Conservation (phyloP, 2,797 vertebrate species). For the Gymnoscopelus braueri region DNA sequence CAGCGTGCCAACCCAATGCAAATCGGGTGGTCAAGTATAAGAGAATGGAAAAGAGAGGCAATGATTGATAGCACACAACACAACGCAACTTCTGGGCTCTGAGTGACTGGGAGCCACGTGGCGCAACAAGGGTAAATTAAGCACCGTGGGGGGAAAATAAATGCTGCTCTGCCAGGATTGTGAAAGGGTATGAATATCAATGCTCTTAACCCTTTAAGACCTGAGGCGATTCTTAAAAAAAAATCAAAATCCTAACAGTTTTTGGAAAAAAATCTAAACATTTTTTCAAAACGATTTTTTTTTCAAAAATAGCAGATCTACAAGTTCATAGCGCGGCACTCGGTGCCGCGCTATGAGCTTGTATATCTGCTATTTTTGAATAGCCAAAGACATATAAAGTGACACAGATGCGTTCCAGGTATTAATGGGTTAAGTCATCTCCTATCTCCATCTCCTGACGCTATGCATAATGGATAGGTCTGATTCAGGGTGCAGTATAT, state of each 20-base stretch:
- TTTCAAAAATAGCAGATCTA: too few species aligned
- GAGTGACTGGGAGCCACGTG: conserved; percentile 2
- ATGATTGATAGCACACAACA: conserved; percentile 48
- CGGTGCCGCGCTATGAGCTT: too few species aligned
- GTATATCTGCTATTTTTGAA: too few species aligned
- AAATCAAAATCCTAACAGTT: too few species aligned
- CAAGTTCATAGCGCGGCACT: too few species aligned
- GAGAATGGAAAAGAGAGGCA: conserved; percentile 38
- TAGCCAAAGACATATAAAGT: too few species aligned
- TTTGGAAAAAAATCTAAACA: too few species aligned
- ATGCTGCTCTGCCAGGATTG: conserved; percentile 1
- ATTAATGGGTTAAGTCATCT: too few species aligned
- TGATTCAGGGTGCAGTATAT: conserved; percentile 16
- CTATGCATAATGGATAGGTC: conserved; percentile 26
- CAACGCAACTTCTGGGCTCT: not conserved
- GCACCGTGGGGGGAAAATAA: not conserved
- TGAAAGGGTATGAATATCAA: conserved; percentile 18
- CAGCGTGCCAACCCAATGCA: conserved; percentile 59
- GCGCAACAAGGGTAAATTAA: conserved; percentile 15
- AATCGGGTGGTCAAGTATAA: conserved; percentile 41
- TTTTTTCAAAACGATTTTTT: too few species aligned
- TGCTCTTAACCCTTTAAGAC: too few species aligned
- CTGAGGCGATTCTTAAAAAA: too few species aligned
- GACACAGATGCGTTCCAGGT: too few species aligned
- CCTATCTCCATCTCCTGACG: not conserved